phyloP scores from a whole-genome alignment of 2,797 vertebrate genomes.

The Triplophysa bombifrons region DNA sequence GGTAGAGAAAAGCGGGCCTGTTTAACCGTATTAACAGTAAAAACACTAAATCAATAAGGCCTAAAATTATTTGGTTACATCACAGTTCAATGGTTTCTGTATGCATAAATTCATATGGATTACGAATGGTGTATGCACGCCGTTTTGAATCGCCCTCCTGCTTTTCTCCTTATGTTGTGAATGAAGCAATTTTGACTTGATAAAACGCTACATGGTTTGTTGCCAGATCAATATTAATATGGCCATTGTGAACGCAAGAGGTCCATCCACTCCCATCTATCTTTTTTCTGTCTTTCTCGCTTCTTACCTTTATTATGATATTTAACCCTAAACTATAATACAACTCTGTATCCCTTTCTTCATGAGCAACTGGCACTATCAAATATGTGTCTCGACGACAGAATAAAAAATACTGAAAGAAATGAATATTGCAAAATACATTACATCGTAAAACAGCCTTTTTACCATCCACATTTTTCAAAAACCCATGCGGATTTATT shows the following conservation, averaged over 20 bases:
- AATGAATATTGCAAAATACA: constrained; percentile 47
- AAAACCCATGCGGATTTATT: constrained; percentile 65
- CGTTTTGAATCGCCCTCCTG: too few species aligned
- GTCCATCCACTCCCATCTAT: too few species aligned
- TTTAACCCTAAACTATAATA: neutral
- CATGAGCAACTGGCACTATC: constrained; percentile 43
- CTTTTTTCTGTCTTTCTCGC: neutral
- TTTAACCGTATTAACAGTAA: neutral
- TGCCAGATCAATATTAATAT: constrained; percentile 3
- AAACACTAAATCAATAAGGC: neutral
- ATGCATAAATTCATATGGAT: too few species aligned
- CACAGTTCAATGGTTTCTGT: neutral
- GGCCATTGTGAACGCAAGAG: constrained; percentile 4
- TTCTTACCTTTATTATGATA: neutral
- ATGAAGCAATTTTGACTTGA: neutral
- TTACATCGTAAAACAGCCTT: constrained; percentile 79
- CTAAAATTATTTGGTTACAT: neutral
- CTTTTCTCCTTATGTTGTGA: neutral
- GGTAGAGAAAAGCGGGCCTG: neutral
- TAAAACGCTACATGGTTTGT: constrained; percentile 17
- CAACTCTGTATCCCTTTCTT: constrained; percentile 26
- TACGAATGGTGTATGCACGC: too few species aligned
- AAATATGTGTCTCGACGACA: constrained; percentile 62
- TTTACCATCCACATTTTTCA: constrained; percentile 66
- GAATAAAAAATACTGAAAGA: constrained; percentile 71